A percentile compares a stretch with the other conserved stretches of the same genome.
Evolutionary conservation across 2,888 invertebrate species (phyloP).

Genomic region (Zeuzera pyrina): DNA sequence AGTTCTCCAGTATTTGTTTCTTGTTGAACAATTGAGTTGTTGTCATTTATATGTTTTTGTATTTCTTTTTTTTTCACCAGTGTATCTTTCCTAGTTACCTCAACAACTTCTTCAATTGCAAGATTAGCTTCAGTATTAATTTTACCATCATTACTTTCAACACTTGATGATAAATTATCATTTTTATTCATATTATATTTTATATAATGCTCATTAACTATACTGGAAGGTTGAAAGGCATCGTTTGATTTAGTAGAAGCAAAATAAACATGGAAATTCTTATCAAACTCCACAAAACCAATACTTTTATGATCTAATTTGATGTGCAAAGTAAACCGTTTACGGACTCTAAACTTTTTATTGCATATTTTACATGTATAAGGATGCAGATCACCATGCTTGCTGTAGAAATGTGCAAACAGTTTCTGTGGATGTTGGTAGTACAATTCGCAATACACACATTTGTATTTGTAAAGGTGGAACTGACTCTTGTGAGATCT

Average conservation of each 20-base stretch:
- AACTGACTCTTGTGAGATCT: constrained; percentile 29
- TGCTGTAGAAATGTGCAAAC: constrained; percentile 43
- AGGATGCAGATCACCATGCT: constrained; percentile 42
- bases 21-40: too few species aligned
- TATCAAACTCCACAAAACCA: constrained; percentile 53
- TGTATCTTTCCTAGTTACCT: too few species aligned
- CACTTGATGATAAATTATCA: too few species aligned
- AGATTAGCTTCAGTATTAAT: constrained; percentile 3
- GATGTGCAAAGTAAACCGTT: constrained; percentile 50
- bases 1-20: too few species aligned
- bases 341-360: constrained; percentile 36
- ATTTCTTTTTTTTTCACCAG: too few species aligned
- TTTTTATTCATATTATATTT: too few species aligned
- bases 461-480: constrained; percentile 49
- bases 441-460: constrained; percentile 32
- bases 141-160: neutral
- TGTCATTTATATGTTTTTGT: too few species aligned
- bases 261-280: constrained; percentile 50
- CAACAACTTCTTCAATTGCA: constrained; percentile 1
- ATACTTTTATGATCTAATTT: constrained; percentile 43
- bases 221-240: constrained; percentile 29
- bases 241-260: constrained; percentile 39
- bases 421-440: constrained; percentile 51
- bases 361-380: constrained; percentile 52
- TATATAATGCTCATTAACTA: too few species aligned